A percentile compares a stretch with the other conserved stretches of the same genome.
phyloP scores from a whole-genome alignment of 2,888 invertebrate species.

The Allophyes oxyacanthae region DNA sequence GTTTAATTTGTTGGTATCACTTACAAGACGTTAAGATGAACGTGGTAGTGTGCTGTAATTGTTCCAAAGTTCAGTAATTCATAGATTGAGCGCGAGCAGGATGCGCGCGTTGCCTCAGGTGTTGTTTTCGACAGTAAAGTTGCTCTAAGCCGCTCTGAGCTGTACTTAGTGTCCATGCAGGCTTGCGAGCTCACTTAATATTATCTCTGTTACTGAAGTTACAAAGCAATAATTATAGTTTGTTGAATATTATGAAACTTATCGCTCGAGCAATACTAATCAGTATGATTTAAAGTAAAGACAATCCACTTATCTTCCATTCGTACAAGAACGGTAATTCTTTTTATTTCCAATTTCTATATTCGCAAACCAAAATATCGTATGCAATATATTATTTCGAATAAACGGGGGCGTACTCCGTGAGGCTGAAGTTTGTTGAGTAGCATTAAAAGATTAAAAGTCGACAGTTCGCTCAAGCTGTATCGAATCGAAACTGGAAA shows the following conservation, averaged over 20 bases:
- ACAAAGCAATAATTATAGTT: slow-evolving; percentile 66
- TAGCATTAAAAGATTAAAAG: slow-evolving; percentile 89
- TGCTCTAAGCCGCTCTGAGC: slow-evolving; percentile 81
- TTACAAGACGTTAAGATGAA: slow-evolving; percentile 3
- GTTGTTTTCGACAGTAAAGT: slow-evolving; percentile 81
- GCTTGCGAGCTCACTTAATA: slow-evolving; percentile 75
- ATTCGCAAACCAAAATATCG: slow-evolving; percentile 37
- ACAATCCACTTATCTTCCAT: not conserved
- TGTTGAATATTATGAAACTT: slow-evolving; percentile 23
- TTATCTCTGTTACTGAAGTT: slow-evolving; percentile 71
- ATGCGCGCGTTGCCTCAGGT: slow-evolving; percentile 76
- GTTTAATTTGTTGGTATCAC: not conserved
- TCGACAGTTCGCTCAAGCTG: slow-evolving; percentile 84
- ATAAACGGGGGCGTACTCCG: slow-evolving; percentile 70
- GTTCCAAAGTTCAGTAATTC: slow-evolving; percentile 59
- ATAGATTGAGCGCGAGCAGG: slow-evolving; percentile 59
- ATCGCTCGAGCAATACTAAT: slow-evolving; percentile 8
- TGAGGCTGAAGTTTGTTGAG: slow-evolving; percentile 81
- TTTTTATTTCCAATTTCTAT: slow-evolving; percentile 22
- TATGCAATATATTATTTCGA: slow-evolving; percentile 64
- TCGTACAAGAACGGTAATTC: slow-evolving; percentile 2
- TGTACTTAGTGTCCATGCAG: slow-evolving; percentile 75
- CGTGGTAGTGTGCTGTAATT: slow-evolving; percentile 20
- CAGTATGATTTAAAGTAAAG: slow-evolving; percentile 15
- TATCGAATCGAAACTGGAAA: slow-evolving; percentile 83